Evolutionary conservation across 2,797 vertebrate species (phyloP), one percentile per base, ranked within the genome.

Genomic region (Lindbergichthys nudifrons): DNA sequence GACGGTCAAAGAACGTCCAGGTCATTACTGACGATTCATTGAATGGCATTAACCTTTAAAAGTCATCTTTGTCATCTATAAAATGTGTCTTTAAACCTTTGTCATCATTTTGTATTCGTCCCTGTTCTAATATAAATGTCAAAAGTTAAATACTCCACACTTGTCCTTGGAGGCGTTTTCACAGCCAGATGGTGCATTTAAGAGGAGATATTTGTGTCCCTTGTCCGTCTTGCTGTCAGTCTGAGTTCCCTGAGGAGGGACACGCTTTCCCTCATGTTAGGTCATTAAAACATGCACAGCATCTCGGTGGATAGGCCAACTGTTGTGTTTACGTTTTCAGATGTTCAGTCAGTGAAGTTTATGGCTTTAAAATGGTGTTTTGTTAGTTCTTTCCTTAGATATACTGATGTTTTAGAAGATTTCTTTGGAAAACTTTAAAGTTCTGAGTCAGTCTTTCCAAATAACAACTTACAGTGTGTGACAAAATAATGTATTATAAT

Each of bases 81-180:
- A 26, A 36, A 36, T 36, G 32, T 36, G 32, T 36, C 32, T 36
- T 36, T 36, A 36, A 21, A 16, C 14, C 11, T 56, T 41, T 10
- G 26, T 30, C 4, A 7, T 41, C 32, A 59, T 53, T 67, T 1
- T 26, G 4, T 43, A 39, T 8, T 12, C 18, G 5, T 58, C 42
- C n/a, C 19, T 23, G 19, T 30, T 67, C 4, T 3, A 12, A 19
- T 72, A 21, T 50, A 68, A 83, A 87, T 83, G 69, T 86, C 79
- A 76, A 23, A 67, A 39, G 45, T 75, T 58, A 30, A 75, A 63
- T 32, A 42, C 65, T 9, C 63, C 12, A 60, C n/a, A 23, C 58
- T 68, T 70, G 54, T 42, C 53, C 60, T 54, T 6, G 3, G 41
- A 70, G 45, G 21, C 3, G 4, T 19, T 15, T 51, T 62, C 43